Base-by-base conservation (phyloP, 2,113 vertebrate genomes). In the Syngnathus typhle region DNA sequence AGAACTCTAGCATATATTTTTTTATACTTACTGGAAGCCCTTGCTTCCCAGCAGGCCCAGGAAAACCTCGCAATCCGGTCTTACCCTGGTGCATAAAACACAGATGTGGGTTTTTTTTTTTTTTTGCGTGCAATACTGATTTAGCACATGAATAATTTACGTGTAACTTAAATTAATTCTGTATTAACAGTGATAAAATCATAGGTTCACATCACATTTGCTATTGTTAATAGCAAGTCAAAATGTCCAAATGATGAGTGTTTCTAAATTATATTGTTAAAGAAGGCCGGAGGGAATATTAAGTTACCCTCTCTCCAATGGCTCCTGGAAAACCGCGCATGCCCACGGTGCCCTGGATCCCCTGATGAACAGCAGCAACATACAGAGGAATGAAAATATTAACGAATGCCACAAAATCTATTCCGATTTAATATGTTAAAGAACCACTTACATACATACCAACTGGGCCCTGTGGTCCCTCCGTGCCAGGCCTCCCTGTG, bases 391-490 rank as follows among this genome's bases (percentile, higher is more conserved):
- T 19, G n/a, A 43, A 0, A 49, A 23, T 47, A 23, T 61, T 59
- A 32, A 66, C 5, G 39, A 39, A 63, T 32, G 10, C 51, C 11
- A 60, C 10, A 46, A 13, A 63, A 23, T 32, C 11, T 11, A 63
- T 60, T 58, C 23, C 10, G 4, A 37, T 68, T n/a, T 32, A 38
- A 67, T 49, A 4, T 75, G 74, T 72, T 82, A 60, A 81, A 69
- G 71, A 70, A 52, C 84, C 89, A 94, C 94, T 96, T 90, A 95
- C 94, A 79, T 93, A 89, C 89, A 90, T 88, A 88, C 94, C 94
- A 65, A 96, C 93, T 64, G 87, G 84, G 76, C 94, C 94, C 78
- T 96, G 94, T 0, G 87, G 89, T 74, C 94, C 94, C 55, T 92
- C 91, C 1, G 36, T 18, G 62, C 94, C 94, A 0, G 88, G 78